Conservation (phyloP, 2,113 vertebrate species). For the Pelmatolapia mariae region DNA sequence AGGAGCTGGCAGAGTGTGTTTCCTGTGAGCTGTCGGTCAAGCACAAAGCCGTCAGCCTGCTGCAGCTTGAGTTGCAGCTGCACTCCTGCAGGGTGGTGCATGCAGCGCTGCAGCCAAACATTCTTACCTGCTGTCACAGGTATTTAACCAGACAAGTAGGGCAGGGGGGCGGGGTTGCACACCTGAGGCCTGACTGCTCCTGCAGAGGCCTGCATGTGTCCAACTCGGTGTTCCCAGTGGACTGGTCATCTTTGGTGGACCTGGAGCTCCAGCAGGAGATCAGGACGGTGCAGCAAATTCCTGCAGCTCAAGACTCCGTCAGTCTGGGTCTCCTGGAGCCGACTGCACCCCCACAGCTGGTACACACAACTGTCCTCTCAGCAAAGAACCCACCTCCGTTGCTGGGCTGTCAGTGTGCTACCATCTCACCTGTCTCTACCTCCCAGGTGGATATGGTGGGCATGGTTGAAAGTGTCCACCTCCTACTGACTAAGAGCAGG, state of each 20-base stretch:
- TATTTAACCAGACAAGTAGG: background rate
- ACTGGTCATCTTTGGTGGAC: constrained; percentile 83
- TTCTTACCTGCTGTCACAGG: background rate
- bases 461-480: constrained; percentile 79
- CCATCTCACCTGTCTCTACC: background rate
- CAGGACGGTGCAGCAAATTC: constrained; percentile 61
- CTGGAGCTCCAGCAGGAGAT: constrained; percentile 60
- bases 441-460: constrained; percentile 81
- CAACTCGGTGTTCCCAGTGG: constrained; percentile 39
- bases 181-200: background rate
- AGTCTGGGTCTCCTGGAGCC: constrained; percentile 71
- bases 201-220: background rate
- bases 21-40: background rate
- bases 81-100: constrained; percentile 65
- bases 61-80: constrained; percentile 70
- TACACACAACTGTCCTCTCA: constrained; percentile 10
- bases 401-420: background rate
- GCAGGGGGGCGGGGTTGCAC: background rate
- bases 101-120: constrained; percentile 72
- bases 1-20: background rate
- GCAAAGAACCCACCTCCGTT: background rate
- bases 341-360: constrained; percentile 75
- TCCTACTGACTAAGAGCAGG: constrained; percentile 72
- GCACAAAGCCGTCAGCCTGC: constrained; percentile 1
- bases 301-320: constrained; percentile 66